Evolutionary conservation across 2,888 invertebrate species (phyloP).

Genomic region (Caenorhabditis zanzibari): DNA sequence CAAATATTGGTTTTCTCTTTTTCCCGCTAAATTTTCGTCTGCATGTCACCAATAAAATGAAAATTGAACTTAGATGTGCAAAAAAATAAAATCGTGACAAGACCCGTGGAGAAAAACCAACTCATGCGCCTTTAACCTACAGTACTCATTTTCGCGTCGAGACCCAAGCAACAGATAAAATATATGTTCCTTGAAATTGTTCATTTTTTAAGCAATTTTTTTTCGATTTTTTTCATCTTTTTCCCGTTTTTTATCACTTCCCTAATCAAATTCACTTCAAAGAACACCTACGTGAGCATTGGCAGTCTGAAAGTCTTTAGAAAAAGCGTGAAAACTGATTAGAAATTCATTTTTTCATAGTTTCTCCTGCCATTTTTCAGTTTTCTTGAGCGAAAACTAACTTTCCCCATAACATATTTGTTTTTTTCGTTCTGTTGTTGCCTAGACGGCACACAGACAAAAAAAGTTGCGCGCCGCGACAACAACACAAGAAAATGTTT

Average conservation of each 20-base stretch:
- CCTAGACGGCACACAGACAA: not conserved
- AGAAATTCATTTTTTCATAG: not conserved
- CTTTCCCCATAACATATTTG: not conserved
- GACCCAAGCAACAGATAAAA: not conserved
- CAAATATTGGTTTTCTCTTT: not conserved
- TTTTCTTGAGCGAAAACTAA: not conserved
- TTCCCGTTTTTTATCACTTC: not conserved
- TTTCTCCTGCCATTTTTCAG: too few relatives aligned
- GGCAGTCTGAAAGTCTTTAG: not conserved
- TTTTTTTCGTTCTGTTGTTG: not conserved
- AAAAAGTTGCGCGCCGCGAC: not conserved
- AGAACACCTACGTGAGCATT: constrained; percentile 24
- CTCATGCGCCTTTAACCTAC: constrained; percentile 3
- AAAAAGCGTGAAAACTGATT: not conserved
- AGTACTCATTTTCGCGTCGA: not conserved
- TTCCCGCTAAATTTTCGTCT: too few relatives aligned
- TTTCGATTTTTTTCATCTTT: not conserved
- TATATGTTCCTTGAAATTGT: not conserved
- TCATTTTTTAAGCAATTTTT: not conserved
- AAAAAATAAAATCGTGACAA: constrained; percentile 12
- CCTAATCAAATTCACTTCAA: constrained; percentile 4
- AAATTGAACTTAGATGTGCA: too few relatives aligned
- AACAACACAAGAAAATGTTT: not conserved
- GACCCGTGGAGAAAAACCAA: not conserved
- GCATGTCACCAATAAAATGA: not conserved